Percentiles rank a stretch among this genome's conserved stretches.
Conservation (phyloP, 2,888 invertebrate species). For the Scaptodrosophila latifasciaeformis region DNA sequence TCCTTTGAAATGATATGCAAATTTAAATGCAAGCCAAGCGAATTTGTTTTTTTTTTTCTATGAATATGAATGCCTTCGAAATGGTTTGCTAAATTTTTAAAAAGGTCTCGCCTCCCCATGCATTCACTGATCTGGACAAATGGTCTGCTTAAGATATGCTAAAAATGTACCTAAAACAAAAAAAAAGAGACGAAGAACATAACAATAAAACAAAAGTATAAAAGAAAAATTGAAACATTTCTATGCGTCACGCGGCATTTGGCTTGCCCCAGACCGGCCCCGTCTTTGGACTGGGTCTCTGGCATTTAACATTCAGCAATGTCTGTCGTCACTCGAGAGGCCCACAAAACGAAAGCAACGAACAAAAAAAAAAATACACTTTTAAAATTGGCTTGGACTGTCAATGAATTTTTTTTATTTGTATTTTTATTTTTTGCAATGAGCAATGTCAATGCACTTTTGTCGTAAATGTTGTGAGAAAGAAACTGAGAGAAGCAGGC, state of each 20-base stretch:
- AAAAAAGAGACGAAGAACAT: background rate
- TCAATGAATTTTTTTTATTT: constrained; percentile 63
- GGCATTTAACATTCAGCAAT: constrained; percentile 45
- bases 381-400: constrained; percentile 54
- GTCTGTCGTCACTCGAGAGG: constrained; percentile 39
- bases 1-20: constrained; percentile 33
- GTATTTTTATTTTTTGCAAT: too few species aligned
- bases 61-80: constrained; percentile 45
- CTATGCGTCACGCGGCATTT: constrained; percentile 59
- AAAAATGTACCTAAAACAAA: too few species aligned
- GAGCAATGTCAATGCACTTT: constrained; percentile 63
- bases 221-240: constrained; percentile 49
- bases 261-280: constrained; percentile 21
- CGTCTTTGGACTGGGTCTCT: constrained; percentile 16
- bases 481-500: background rate
- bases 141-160: too few species aligned
- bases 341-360: constrained; percentile 16
- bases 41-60: constrained; percentile 45
- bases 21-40: constrained; percentile 29
- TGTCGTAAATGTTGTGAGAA: constrained; percentile 14
- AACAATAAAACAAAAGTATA: constrained; percentile 2
- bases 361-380: constrained; percentile 18
- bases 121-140: too few species aligned
- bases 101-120: too few species aligned
- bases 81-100: constrained; percentile 20